Conservation (phyloP, 1,140 invertebrate species). For the Bombus confusus region DNA sequence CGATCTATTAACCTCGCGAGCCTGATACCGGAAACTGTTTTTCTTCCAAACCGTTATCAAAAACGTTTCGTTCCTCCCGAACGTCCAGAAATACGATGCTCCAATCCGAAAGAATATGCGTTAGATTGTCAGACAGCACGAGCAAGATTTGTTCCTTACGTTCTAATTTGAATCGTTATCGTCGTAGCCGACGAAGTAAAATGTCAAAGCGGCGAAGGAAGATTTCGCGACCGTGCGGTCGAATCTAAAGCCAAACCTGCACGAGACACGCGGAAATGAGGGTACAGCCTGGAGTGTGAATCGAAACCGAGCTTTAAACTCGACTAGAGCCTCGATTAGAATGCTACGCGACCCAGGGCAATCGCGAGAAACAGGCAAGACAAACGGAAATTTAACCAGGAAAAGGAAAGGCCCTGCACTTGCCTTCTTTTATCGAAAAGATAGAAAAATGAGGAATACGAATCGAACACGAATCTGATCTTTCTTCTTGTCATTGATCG, state of each 20-base stretch:
- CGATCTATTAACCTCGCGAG: conserved; percentile 80
- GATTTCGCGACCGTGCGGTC: background rate
- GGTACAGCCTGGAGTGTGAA: conserved; percentile 27
- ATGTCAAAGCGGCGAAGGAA: background rate
- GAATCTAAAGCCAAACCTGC: conserved; percentile 39
- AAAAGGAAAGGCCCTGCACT: background rate
- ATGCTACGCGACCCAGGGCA: background rate
- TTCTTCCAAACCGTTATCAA: background rate
- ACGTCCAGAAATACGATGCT: no score
- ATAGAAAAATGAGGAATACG: background rate
- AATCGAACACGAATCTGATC: background rate
- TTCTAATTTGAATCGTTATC: background rate
- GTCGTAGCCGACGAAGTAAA: background rate
- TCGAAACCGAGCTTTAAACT: conserved; percentile 42
- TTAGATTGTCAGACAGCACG: no score
- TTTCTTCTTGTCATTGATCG: background rate
- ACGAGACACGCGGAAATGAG: conserved; percentile 78
- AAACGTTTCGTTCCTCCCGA: background rate
- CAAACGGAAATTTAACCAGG: conserved; percentile 4
- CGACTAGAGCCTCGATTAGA: background rate
- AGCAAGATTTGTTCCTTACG: background rate
- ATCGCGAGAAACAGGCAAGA: background rate
- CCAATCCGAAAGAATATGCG: no score
- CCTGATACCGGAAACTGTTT: conserved; percentile 53
- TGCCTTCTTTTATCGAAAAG: background rate